Conservation (phyloP, 2,113 vertebrate species). For the Girardinichthys multiradiatus region DNA sequence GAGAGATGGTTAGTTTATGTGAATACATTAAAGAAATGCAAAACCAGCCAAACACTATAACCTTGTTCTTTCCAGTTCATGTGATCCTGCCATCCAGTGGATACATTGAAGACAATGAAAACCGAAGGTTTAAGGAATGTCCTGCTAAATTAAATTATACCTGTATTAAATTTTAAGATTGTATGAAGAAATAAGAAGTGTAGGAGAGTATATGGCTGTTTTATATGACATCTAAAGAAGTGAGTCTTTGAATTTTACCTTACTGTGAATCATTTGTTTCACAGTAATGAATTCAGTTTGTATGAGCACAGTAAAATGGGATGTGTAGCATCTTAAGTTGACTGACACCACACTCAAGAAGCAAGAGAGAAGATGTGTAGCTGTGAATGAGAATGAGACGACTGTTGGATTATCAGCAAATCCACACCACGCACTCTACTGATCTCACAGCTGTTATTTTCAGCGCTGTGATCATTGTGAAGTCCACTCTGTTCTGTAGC, state of each 20-base stretch:
- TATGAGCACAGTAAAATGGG: not conserved
- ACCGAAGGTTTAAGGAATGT: not conserved
- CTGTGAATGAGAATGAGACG: slow-evolving; percentile 21
- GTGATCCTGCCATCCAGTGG: not conserved
- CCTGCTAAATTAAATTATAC: not conserved
- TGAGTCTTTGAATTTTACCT: not conserved
- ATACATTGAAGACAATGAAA: too few relatives aligned
- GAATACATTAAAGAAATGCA: not conserved
- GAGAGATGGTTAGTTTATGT: too few relatives aligned
- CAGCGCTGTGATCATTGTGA: slow-evolving; percentile 35
- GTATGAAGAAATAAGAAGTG: not conserved
- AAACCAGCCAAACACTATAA: not conserved
- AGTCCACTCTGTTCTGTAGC: slow-evolving; percentile 40
- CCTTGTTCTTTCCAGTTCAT: not conserved
- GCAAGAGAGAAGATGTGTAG: not conserved
- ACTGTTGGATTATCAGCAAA: slow-evolving; percentile 30
- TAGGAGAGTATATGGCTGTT: not conserved
- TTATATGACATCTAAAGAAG: not conserved
- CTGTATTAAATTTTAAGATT: not conserved
- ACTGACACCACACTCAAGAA: not conserved
- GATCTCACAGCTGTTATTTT: slow-evolving; percentile 33
- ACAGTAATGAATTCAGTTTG: not conserved
- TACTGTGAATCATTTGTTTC: not conserved
- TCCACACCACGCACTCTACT: not conserved
- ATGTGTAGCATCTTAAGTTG: not conserved